Evolutionary conservation across 2,113 vertebrate genomes (phyloP).

Genomic region (Chamaea fasciata): DNA sequence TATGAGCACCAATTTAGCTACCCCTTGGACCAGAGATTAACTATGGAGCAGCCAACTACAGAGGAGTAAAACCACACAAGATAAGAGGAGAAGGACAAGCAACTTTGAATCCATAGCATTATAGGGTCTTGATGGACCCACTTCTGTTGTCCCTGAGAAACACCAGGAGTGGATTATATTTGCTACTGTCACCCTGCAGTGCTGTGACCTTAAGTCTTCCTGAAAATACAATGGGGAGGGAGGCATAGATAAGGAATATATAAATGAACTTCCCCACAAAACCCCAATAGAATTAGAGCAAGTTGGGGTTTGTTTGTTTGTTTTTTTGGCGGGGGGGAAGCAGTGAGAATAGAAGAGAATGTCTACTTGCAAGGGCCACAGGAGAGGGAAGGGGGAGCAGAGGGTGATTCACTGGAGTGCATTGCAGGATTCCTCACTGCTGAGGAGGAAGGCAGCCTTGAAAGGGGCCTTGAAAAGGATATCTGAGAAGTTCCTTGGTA

Average conservation of each 20-base stretch:
- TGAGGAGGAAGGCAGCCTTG: neutral
- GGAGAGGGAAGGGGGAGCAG: neutral
- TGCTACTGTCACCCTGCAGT: neutral
- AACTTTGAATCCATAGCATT: neutral
- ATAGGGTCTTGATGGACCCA: neutral
- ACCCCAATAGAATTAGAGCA: neutral
- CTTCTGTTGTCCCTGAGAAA: neutral
- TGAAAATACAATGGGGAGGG: accelerated
- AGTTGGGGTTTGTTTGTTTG: neutral
- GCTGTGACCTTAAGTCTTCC: neutral
- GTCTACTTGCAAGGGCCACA: neutral
- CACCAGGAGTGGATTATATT: neutral
- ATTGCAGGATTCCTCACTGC: neutral
- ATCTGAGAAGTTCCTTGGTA: neutral
- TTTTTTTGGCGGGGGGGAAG: neutral
- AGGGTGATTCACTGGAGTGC: neutral
- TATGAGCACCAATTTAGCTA: neutral
- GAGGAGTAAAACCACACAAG: neutral
- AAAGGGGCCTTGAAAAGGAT: neutral
- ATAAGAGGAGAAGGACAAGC: neutral
- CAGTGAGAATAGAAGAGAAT: neutral
- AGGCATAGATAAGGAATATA: neutral
- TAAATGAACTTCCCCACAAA: neutral
- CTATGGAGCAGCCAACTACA: neutral
- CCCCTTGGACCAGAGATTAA: neutral